Evolutionary conservation across 1,140 invertebrate genomes (phyloP), one percentile per base, ranked within the genome.

Genomic region (Mycetomoellerius zeteki): DNA sequence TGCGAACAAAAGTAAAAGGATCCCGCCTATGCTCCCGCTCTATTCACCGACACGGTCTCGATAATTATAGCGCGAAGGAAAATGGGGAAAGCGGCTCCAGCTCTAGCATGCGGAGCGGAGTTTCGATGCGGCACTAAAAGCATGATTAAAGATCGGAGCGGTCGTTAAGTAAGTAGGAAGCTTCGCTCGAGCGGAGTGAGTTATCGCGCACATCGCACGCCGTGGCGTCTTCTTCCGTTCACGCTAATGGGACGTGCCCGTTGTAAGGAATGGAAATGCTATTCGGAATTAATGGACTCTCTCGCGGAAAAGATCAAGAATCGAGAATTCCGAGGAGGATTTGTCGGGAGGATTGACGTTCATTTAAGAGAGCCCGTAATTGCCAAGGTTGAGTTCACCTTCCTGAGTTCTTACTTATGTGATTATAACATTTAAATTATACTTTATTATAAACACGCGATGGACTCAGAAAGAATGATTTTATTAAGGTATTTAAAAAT

Each of bases 161-260:
- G 80, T 84, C 69, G 69, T 84, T 84, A 84, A 75, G 54, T 33
- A 56, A 84, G 37, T 84, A 84, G 69, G 80, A 75, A 84, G 80
- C 37, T 52, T n/a, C 80, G 69, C 54, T 73, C 69, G 56, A 84
- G 69, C 80, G 80, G 24, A 52, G 64, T 71, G 47, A 54, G n/a
- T 37, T 81, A 81, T 81, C 77, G 64, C 56, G 7, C 43, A 54
- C 77, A 37, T 81, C 80, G 69, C 52, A 16, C 54, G 37, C 27
- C 24, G 21, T 37, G 27, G 33, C 37, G 7, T 47, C 67, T 73
- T 58, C 80, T 73, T 82, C 80, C 80, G 67, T 33, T 33, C 62
- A 27, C 67, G 37, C 67, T 82, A 47, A 73, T 60, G 24, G 54
- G 7, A 72, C 80, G 3, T 72, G 33, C 64, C 50, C 47, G 54